These are phyloP conservation scores for Semicossyphus pulcher DNA, from an alignment of 2,113 vertebrate genomes.

Conservation along the genomic window DNA sequence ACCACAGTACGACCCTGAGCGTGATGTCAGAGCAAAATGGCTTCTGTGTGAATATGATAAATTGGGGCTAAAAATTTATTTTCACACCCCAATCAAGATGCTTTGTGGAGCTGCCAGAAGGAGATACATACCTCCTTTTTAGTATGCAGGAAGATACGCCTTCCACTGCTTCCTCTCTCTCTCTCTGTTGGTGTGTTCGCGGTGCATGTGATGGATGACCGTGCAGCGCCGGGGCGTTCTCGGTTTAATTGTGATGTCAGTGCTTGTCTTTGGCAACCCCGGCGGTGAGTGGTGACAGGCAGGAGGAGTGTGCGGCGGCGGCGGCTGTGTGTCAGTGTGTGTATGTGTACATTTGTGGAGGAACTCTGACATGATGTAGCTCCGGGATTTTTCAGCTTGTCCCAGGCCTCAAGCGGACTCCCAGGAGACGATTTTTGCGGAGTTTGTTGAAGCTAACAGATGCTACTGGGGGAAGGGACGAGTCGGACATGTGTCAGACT, in stretches of 20 bases:
- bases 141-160: constrained; percentile 52
- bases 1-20: no score
- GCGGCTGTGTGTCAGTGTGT: constrained; percentile 27
- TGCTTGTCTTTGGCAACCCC: constrained; percentile 65
- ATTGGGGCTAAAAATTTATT: constrained; percentile 35
- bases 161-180: constrained; percentile 2
- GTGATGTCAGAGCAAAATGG: no score
- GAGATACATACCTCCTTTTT: constrained; percentile 43
- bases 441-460: constrained; percentile 22
- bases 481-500: constrained; percentile 50
- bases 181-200: constrained; percentile 25
- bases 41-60: neutral
- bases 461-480: neutral
- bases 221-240: constrained; percentile 59
- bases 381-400: constrained; percentile 10
- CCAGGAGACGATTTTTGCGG: constrained; percentile 45
- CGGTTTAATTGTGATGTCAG: constrained; percentile 80
- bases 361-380: constrained; percentile 47
- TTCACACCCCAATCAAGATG: constrained; percentile 54
- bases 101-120: constrained; percentile 27
- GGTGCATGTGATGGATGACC: constrained; percentile 78
- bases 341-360: neutral
- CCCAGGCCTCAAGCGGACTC: constrained; percentile 1
- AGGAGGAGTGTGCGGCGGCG: neutral
- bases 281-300: constrained; percentile 64